Percentiles rank a stretch among this genome's conserved stretches.
Conservation (phyloP, 2,113 vertebrate species). For the Sceloporus undulatus region DNA sequence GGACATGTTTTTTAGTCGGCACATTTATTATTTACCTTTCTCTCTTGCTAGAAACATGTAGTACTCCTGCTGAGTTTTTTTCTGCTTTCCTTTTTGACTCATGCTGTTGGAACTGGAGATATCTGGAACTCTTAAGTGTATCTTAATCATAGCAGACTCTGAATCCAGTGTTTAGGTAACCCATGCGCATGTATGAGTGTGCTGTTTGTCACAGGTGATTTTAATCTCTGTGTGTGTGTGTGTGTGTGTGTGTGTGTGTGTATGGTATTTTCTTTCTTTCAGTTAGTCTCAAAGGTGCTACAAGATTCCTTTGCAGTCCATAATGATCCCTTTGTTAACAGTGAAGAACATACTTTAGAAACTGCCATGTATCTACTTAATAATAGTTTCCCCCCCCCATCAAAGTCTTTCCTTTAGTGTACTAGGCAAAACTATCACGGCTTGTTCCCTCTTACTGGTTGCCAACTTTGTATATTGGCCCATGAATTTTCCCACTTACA, state of each 20-base stretch:
- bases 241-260: too few relatives aligned
- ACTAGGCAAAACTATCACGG: constrained; percentile 40
- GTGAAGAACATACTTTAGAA: background rate
- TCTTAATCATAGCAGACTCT: background rate
- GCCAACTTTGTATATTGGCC: background rate
- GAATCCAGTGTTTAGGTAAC: background rate
- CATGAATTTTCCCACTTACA: constrained; percentile 5
- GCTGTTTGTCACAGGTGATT: background rate
- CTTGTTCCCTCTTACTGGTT: background rate
- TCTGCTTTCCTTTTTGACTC: constrained; percentile 1
- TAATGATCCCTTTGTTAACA: too few relatives aligned
- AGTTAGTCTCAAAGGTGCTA: too few relatives aligned
- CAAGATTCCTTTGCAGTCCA: too few relatives aligned
- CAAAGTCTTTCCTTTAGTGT: constrained; percentile 15
- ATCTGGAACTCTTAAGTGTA: background rate
- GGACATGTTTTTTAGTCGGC: background rate
- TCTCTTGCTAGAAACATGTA: background rate
- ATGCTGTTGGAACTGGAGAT: background rate
- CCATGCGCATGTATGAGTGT: background rate
- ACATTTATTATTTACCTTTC: constrained; percentile 4
- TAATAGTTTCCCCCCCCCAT: constrained; percentile 35
- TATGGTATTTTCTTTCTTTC: too few relatives aligned
- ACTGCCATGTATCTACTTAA: constrained; percentile 36
- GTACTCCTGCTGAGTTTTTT: background rate
- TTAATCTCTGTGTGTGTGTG: too few relatives aligned